Base-by-base conservation (phyloP, 35 echinoderm and acorn worm species). In the Hemicentrotus pulcherrimus region DNA sequence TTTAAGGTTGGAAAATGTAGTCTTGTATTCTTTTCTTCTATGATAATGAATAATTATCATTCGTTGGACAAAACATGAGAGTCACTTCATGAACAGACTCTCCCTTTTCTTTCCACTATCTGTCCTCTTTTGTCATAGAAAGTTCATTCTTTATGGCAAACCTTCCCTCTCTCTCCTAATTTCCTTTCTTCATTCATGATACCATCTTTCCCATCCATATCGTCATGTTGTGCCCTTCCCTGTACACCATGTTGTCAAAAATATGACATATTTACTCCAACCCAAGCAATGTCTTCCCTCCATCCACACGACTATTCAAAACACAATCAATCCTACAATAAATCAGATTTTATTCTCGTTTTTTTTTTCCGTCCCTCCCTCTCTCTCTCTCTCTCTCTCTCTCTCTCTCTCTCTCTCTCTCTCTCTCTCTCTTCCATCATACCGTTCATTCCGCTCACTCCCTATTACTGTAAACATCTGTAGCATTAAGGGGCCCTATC, bases 281-380 rank as follows among this genome's bases (percentile, higher is more conserved):
- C 28, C 65, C 65, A 22, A 78, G 24, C 65, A n/a, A 78, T 78
- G 65, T 78, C 65, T 78, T 78, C 65, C 24, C 22, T 78, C 65
- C 65, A 78, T 78, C 65, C 65, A 78, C 65, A 22, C 65, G 65
- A 78, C 65, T 78, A 28, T 78, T 78, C 65, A 78, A 78, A 78
- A 78, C 65, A 78, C 65, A 78, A 22, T 78, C 65, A 78, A 78
- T 28, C 65, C 65, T 8, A 78, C 65, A 28, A 78, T 78, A 78
- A 78, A 78, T 78, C 65, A 78, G 24, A 78, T 78, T 78, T 78
- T 78, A 78, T 78, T 18, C 65, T 10, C 52, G 12, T 59, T 59
- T 59, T 59, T 59, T 22, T 18, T 70, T 70, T 70, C 19, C 22
- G 5, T 22, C 60, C 18, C 61, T 70, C 19, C 24, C 61, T 2